These are phyloP conservation scores for Chloroclystis v-ata DNA, from an alignment of 2,888 invertebrate species.

Conservation along the genomic window DNA sequence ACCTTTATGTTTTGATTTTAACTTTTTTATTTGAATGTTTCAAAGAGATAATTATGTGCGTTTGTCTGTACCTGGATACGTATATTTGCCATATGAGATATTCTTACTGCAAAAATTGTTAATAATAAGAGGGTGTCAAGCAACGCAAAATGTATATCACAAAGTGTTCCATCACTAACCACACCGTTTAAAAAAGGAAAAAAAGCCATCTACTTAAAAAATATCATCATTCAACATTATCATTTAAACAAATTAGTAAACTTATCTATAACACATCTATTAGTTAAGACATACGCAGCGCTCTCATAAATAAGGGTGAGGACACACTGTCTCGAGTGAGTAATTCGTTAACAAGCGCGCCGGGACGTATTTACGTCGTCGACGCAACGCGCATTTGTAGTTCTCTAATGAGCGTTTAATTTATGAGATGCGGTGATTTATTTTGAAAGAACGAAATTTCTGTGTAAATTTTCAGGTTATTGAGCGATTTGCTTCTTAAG, in stretches of 20 bases:
- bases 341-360: constrained; percentile 74
- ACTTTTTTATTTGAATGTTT: neutral
- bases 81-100: too few relatives aligned
- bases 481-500: too few relatives aligned
- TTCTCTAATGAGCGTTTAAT: constrained; percentile 34
- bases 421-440: constrained; percentile 34
- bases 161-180: too few relatives aligned
- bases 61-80: neutral
- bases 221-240: too few relatives aligned
- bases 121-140: too few relatives aligned
- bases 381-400: constrained; percentile 44
- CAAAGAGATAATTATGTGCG: too few relatives aligned
- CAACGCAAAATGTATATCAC: too few relatives aligned
- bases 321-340: constrained; percentile 54
- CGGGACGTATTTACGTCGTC: constrained; percentile 34
- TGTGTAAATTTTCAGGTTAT: neutral
- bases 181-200: too few relatives aligned
- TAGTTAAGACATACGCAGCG: constrained; percentile 10
- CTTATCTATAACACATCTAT: neutral
- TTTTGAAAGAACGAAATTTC: neutral
- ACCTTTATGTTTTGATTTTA: neutral
- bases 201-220: too few relatives aligned
- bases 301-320: constrained; percentile 56
- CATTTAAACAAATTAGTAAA: neutral
- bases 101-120: too few relatives aligned